Evolutionary conservation across 1,140 invertebrate species (phyloP), one percentile per base, ranked within the genome.

Genomic region (Schlechtendalia chinensis): DNA sequence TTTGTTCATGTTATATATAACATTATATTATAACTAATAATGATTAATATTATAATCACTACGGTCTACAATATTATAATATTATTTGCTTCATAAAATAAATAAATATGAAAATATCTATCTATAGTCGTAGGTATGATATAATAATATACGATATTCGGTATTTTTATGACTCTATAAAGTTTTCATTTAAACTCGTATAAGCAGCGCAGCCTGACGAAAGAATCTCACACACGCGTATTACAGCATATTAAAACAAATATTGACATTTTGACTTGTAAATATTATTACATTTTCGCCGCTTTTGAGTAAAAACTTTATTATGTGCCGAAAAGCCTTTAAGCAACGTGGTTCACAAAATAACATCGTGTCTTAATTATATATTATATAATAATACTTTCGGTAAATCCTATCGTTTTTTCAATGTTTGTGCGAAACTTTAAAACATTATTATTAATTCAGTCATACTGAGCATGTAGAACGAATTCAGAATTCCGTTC

Each of bases 141-240:
- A 5, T 29, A 61, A 24, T 24, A 27, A 61, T 27, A 63, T 32
- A 63, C 27, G 61, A 19, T 3, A 63, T 29, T 19, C 27, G 27
- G 59, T 11, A 63, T 63, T 63, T 63, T 63, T 63, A 63, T 27
- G 61, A 63, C 61, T 11, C 17, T 6, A 24, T 29, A 63, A n/a
- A 63, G 61, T 19, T 32, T 27, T 32, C 27, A 32, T 63, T 63
- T 63, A 32, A 10, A 63, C 29, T 63, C 27, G 61, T 63, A 27
- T 12, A 29, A 29, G 61, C 19, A 3, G 11, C 29, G 29, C 17
- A 17, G 24, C 47, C 47, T 11, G 47, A 11, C 47, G 1, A 11
- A 50, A 50, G 14, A 12, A 10, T 10, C 47, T 50, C 47, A 11
- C 47, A 11, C 47, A 2, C 17, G 2, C 5, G 16, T 5, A 17